These are phyloP conservation scores for Campylorhamphus procurvoides DNA, from an alignment of 2,113 vertebrate genomes.

Conservation along the genomic window DNA sequence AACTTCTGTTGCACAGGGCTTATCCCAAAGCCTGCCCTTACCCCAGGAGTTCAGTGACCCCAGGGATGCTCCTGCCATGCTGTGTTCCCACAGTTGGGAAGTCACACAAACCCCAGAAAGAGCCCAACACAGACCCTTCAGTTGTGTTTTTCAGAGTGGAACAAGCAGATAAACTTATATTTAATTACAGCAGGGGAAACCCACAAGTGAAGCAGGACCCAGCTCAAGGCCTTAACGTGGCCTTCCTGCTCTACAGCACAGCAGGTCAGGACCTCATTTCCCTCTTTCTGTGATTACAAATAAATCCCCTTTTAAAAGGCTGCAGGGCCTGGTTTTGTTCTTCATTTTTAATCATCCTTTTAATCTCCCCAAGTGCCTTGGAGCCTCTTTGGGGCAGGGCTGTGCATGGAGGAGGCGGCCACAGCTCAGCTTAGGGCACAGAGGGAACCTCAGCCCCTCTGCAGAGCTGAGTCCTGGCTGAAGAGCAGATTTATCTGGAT, in stretches of 20 bases:
- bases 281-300: background rate
- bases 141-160: background rate
- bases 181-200: background rate
- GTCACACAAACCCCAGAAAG: accelerated
- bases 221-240: background rate
- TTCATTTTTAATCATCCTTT: slow-evolving; percentile 8
- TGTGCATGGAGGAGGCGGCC: background rate
- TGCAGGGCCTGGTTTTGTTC: background rate
- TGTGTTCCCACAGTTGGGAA: accelerated
- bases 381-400: background rate
- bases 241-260: accelerated
- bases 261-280: background rate
- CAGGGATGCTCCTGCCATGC: accelerated
- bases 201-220: background rate
- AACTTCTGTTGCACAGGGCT: background rate
- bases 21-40: background rate
- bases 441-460: background rate
- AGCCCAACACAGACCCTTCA: background rate
- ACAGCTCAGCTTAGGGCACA: background rate
- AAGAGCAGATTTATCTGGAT: background rate
- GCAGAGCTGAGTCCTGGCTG: accelerated
- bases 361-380: background rate
- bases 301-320: slow-evolving; percentile 4
- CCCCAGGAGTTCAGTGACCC: background rate
- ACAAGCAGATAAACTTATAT: background rate